These are phyloP conservation scores for Andrena hattorfiana DNA, from an alignment of 2,888 invertebrate genomes.

Conservation along the genomic window DNA sequence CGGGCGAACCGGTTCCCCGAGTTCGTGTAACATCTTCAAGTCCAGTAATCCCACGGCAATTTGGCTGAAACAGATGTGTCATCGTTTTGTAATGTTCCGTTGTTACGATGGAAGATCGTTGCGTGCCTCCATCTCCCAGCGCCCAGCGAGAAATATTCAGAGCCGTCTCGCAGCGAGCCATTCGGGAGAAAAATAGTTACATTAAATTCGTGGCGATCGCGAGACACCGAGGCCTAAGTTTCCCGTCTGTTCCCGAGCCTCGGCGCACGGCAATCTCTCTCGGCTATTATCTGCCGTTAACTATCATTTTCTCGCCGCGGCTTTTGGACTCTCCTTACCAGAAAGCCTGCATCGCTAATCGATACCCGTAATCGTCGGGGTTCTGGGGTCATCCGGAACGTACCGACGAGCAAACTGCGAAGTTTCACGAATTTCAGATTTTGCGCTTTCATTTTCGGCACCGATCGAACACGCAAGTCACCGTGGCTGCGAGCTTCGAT, in stretches of 20 bases:
- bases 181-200: background rate
- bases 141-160: slow-evolving; percentile 14
- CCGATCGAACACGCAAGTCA: slow-evolving; percentile 22
- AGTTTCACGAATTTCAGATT: slow-evolving; percentile 17
- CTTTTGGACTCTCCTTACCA: slow-evolving; percentile 74
- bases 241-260: background rate
- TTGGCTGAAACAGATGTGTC: slow-evolving; percentile 71
- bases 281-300: slow-evolving; percentile 66
- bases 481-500: slow-evolving; percentile 9
- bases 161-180: background rate
- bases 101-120: slow-evolving; percentile 36
- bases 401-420: slow-evolving; percentile 36
- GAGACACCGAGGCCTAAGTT: background rate
- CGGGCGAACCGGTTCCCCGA: slow-evolving; percentile 64
- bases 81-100: slow-evolving; percentile 59
- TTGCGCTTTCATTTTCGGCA: background rate
- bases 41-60: slow-evolving; percentile 73
- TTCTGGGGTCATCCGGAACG: slow-evolving; percentile 45
- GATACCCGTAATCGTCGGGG: slow-evolving; percentile 73
- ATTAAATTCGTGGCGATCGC: no score
- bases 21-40: slow-evolving; percentile 71
- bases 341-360: slow-evolving; percentile 68
- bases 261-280: slow-evolving; percentile 30
- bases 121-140: background rate
- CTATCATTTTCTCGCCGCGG: slow-evolving; percentile 71